These are phyloP conservation scores for Donacobius atricapilla DNA, from an alignment of 2,113 vertebrate genomes.

Conservation along the genomic window DNA sequence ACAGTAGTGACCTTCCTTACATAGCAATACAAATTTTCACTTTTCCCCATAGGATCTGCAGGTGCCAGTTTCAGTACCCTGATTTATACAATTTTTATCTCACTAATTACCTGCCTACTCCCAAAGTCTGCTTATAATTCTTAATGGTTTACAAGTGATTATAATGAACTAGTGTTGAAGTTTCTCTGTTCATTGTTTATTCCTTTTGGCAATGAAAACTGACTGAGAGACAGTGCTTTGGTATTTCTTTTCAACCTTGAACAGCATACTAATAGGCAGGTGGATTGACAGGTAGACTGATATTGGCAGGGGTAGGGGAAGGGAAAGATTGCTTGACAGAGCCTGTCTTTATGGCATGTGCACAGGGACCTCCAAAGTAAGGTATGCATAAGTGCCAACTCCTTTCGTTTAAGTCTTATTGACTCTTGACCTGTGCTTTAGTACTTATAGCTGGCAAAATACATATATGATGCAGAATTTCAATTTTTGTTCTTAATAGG, in stretches of 20 bases:
- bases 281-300: conserved; percentile 16
- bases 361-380: background rate
- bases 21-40: background rate
- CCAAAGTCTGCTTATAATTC: background rate
- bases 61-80: background rate
- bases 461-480: background rate
- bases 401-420: background rate
- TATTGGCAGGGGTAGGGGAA: background rate
- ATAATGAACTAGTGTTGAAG: background rate
- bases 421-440: background rate
- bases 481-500: background rate
- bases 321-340: background rate
- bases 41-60: background rate
- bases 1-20: background rate
- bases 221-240: background rate
- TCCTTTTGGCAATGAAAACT: background rate
- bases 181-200: conserved; percentile 6
- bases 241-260: conserved; percentile 27
- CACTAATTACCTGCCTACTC: background rate
- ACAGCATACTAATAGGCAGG: background rate
- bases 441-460: background rate
- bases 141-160: background rate
- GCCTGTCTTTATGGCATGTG: background rate
- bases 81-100: conserved; percentile 7
- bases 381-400: background rate